Conservation (phyloP, 1,140 invertebrate genomes). For the Mamestra configurata region DNA sequence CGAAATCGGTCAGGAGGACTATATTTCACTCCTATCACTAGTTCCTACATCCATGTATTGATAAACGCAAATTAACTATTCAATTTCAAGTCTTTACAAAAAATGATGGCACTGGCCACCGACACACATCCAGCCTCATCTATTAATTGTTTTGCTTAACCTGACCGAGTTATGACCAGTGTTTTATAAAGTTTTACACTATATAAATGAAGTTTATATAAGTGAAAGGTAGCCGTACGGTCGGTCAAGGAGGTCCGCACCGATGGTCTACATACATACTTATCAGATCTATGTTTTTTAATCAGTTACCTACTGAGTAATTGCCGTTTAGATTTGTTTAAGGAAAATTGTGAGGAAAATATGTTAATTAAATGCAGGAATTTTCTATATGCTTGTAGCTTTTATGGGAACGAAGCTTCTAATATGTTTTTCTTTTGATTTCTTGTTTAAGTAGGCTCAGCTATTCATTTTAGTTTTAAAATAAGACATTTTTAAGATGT, state of each 20-base stretch:
- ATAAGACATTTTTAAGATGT: too few relatives aligned
- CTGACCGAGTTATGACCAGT: slow-evolving; percentile 17
- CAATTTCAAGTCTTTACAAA: background rate
- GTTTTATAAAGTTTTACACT: slow-evolving; percentile 47
- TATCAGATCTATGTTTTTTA: slow-evolving; percentile 44
- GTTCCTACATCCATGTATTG: background rate
- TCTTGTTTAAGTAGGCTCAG: background rate
- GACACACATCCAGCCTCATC: slow-evolving; percentile 28
- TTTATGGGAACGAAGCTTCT: too few relatives aligned
- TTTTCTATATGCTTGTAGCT: background rate
- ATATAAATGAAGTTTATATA: slow-evolving; percentile 50
- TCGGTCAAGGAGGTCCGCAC: slow-evolving; percentile 67
- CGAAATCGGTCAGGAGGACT: too few relatives aligned
- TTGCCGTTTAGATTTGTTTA: slow-evolving; percentile 10
- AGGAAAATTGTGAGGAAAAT: slow-evolving; percentile 17
- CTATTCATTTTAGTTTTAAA: too few relatives aligned
- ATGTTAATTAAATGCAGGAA: background rate
- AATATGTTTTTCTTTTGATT: background rate
- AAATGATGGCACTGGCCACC: background rate
- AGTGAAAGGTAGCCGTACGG: slow-evolving; percentile 62
- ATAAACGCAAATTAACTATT: background rate
- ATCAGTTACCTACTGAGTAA: background rate
- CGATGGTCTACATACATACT: slow-evolving; percentile 57
- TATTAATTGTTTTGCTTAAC: slow-evolving; percentile 20
- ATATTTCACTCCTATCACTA: background rate